These are phyloP conservation scores for Drosophila triauraria DNA, from an alignment of 1,140 invertebrate genomes.

Conservation along the genomic window DNA sequence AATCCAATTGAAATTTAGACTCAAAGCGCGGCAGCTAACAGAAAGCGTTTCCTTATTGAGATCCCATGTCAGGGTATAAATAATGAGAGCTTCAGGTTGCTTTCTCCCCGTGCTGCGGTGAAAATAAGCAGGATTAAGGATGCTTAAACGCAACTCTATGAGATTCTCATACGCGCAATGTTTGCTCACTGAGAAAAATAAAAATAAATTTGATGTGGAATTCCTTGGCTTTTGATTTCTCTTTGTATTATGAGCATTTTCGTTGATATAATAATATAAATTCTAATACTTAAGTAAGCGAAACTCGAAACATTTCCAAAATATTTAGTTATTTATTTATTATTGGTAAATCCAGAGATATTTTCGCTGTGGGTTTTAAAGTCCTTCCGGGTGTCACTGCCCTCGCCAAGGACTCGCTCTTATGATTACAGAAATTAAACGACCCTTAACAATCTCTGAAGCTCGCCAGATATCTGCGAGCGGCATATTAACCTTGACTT, in stretches of 20 bases:
- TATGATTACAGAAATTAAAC: constrained; percentile 44
- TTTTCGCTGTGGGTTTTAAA: not conserved
- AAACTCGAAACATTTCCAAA: no score
- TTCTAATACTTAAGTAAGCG: no score
- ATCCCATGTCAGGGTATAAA: constrained; percentile 39
- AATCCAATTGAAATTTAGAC: constrained; percentile 51
- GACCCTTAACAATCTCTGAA: constrained; percentile 13
- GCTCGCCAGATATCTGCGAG: constrained; percentile 12
- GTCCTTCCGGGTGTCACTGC: constrained; percentile 15
- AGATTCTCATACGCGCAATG: constrained; percentile 52
- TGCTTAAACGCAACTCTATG: constrained; percentile 71
- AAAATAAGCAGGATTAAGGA: constrained; percentile 78
- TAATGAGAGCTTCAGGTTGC: constrained; percentile 31
- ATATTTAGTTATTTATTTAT: no score
- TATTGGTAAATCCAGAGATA: not conserved
- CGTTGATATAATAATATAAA: no score
- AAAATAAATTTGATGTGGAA: not conserved
- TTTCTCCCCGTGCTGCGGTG: constrained; percentile 39
- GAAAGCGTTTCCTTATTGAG: constrained; percentile 39
- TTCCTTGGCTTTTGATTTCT: no score
- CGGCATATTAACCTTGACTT: constrained; percentile 33
- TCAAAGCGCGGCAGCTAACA: constrained; percentile 10
- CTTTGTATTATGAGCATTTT: no score
- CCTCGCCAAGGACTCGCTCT: constrained; percentile 25
- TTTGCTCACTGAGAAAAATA: constrained; percentile 16